phyloP scores from a whole-genome alignment of 2,797 vertebrate species.

The Malacoraja senta region DNA sequence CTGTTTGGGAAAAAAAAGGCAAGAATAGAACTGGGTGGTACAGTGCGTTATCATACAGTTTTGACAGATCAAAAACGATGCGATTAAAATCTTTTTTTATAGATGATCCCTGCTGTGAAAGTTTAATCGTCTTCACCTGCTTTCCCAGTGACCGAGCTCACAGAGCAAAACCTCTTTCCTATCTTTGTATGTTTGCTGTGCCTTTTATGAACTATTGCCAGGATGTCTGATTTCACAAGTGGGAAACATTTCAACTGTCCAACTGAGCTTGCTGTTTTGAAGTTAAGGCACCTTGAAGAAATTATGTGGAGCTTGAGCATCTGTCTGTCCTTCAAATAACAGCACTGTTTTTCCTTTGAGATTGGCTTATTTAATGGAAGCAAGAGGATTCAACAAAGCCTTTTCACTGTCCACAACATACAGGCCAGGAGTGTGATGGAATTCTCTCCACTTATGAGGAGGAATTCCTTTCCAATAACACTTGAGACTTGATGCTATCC shows the following conservation, averaged over 20 bases:
- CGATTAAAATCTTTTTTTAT: not conserved
- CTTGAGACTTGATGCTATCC: not conserved
- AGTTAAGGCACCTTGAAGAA: conserved; percentile 4
- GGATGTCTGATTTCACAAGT: not conserved
- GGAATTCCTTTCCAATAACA: not conserved
- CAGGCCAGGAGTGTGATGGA: not conserved
- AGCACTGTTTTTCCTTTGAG: not conserved
- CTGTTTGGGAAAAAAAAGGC: not conserved
- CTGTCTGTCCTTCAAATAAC: not conserved
- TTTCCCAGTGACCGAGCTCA: not conserved
- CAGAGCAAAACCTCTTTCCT: not conserved
- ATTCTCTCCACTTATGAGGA: not conserved
- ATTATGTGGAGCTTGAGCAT: not conserved
- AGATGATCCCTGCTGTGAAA: not conserved
- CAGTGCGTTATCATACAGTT: not conserved
- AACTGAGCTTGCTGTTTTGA: not conserved
- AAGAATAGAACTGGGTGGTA: not conserved
- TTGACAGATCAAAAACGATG: not conserved
- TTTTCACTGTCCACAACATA: too few relatives aligned
- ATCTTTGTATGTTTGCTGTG: not conserved
- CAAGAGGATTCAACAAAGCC: not conserved
- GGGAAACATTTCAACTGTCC: not conserved
- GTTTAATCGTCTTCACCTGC: not conserved
- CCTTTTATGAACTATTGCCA: not conserved
- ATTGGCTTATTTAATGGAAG: not conserved